These are phyloP conservation scores for Poecilia latipinna DNA, from an alignment of 2,113 vertebrate species.

Conservation along the genomic window DNA sequence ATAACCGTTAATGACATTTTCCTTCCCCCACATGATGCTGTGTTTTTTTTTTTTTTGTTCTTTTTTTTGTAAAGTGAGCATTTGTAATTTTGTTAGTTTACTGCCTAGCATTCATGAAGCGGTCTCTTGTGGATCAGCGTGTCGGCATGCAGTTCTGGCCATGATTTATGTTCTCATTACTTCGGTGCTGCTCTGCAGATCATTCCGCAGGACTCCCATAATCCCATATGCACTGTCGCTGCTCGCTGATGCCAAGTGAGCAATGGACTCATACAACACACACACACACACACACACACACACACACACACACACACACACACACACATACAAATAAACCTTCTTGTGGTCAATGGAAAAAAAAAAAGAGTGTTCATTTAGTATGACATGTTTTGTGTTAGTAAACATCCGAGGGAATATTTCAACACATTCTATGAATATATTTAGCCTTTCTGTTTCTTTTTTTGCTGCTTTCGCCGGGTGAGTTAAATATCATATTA, in stretches of 20 bases:
- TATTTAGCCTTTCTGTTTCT: neutral
- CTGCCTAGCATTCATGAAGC: conserved; percentile 46
- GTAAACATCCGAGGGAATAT: too few species aligned
- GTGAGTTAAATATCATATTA: neutral
- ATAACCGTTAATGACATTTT: neutral
- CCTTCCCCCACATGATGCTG: conserved; percentile 8
- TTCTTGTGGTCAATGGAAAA: neutral
- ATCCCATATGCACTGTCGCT: conserved; percentile 56
- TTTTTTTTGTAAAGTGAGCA: conserved; percentile 10
- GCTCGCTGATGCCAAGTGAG: conserved; percentile 60
- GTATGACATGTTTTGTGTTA: neutral
- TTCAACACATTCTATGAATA: neutral
- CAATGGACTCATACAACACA: conserved; percentile 57
- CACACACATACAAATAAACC: neutral
- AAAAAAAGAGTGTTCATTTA: neutral
- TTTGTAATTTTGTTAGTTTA: conserved; percentile 47
- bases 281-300: conserved; percentile 14
- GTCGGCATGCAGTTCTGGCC: conserved; percentile 45
- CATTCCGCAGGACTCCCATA: conserved; percentile 70
- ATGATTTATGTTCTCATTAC: conserved; percentile 80
- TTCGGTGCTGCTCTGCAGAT: conserved; percentile 62
- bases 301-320: conserved; percentile 22
- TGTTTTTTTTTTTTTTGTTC: too few species aligned
- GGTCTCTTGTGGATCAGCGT: conserved; percentile 38
- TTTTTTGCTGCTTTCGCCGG: too few species aligned